Base-by-base conservation (phyloP, 2,888 invertebrate species). In the Busseola fusca region DNA sequence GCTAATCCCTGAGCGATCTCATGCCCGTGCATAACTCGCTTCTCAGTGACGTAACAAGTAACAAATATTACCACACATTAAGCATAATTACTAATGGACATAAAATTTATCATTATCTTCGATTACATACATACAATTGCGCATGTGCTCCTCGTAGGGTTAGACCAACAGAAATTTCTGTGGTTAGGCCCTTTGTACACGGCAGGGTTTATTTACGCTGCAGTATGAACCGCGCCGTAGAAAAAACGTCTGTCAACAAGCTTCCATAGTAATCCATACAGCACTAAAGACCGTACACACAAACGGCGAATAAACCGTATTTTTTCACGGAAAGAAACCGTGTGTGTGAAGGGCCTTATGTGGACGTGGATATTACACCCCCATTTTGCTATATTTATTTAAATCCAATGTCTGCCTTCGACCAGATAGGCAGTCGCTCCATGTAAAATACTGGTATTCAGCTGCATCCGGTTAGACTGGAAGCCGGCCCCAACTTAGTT, bases 61-160 rank as follows among this genome's bases (percentile, higher is more conserved):
- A 56, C 56, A 45, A 34, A 37, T 9, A 74, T 69, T 56, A 80
- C 12, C 60, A 74, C 74, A 62, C 40, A 75, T 74, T 64, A 30
- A 68, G 50, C 54, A 73, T 48, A 27, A 48, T 40, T 42, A 64
- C 56, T 54, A 74, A 64, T 57, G 30, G 67, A 64, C 68, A 60
- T 74, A 50, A 45, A 72, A 64, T 52, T 45, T 64, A 66, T 67
- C 64, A 73, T 54, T 48, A 56, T 50, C 34, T 10, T 45, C 48
- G 18, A 54, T 56, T 60, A 60, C 25, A 27, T 42, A 18, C 6
- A 25, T 59, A 25, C 3, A 25, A 18, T 37, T 5, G 3, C 37
- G 10, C 25, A 18, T 12, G 27, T 21, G 27, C 5, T 27, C 1
- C 3, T 7, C 1, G 25, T 27, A 25, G 4, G n/a, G n/a, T n/a